A percentile compares a stretch with the other conserved stretches of the same genome.
Evolutionary conservation across 2,797 vertebrate species (phyloP).

Genomic region (Sandelia bainsii): DNA sequence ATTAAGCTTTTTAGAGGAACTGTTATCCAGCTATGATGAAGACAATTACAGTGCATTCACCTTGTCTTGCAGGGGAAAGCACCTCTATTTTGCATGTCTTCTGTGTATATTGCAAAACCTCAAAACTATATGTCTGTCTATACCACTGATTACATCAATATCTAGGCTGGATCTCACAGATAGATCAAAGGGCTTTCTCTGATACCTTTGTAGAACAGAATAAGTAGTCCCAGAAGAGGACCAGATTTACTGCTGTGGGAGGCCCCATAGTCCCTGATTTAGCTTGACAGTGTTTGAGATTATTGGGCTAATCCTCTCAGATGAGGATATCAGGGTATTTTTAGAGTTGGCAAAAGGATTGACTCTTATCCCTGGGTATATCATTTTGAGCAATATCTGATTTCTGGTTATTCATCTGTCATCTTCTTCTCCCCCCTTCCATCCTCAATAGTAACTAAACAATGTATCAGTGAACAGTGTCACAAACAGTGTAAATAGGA

Average conservation of each 20-base stretch:
- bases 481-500: not conserved
- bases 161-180: not conserved
- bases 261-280: slow-evolving; percentile 53
- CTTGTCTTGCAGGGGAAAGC: not conserved
- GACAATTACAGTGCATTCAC: too few species aligned
- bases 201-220: slow-evolving; percentile 20
- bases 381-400: slow-evolving; percentile 50
- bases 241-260: slow-evolving; percentile 42
- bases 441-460: not conserved
- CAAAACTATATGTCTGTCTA: not conserved
- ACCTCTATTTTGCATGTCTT: slow-evolving; percentile 4
- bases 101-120: not conserved
- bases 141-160: not conserved
- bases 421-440: slow-evolving; percentile 8
- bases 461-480: not conserved
- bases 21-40: too few species aligned
- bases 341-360: slow-evolving; percentile 38
- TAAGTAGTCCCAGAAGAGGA: slow-evolving; percentile 20
- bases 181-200: slow-evolving; percentile 2
- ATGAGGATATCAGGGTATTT: slow-evolving; percentile 63
- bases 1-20: too few species aligned
- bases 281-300: slow-evolving; percentile 64
- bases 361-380: slow-evolving; percentile 37
- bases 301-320: slow-evolving; percentile 72
- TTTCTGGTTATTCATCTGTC: not conserved